phyloP scores from a whole-genome alignment of 2,888 invertebrate genomes.

The Drosophila ustulata region DNA sequence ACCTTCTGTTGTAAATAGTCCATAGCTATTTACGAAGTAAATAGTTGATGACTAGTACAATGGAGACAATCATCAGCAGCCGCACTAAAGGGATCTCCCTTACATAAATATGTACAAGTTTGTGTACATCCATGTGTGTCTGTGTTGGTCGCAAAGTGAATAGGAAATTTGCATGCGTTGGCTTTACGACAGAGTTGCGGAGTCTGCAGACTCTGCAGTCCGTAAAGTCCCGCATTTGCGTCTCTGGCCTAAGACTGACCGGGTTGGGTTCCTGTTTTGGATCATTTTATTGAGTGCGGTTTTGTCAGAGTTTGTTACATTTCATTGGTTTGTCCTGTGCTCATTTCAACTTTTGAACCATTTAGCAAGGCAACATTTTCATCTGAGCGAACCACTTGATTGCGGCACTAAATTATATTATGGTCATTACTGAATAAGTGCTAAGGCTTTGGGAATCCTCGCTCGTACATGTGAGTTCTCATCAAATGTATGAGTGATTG shows the following conservation, averaged over 20 bases:
- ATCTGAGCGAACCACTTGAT: conserved; percentile 68
- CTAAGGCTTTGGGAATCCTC: conserved; percentile 19
- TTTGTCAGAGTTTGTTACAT: conserved; percentile 44
- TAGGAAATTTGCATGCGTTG: conserved; percentile 77
- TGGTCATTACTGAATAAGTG: conserved; percentile 56
- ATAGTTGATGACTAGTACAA: too few relatives aligned
- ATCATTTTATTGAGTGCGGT: conserved; percentile 68
- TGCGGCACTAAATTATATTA: conserved; percentile 76
- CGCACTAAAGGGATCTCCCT: too few relatives aligned
- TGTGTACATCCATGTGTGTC: conserved; percentile 42
- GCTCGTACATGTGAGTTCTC: too few relatives aligned
- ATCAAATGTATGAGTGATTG: background rate
- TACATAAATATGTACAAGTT: background rate
- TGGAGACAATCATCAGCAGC: too few relatives aligned
- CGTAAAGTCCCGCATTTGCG: too few relatives aligned
- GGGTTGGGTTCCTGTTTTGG: conserved; percentile 56
- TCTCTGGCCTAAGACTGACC: conserved; percentile 26
- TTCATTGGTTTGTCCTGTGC: conserved; percentile 45
- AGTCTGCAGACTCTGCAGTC: conserved; percentile 28
- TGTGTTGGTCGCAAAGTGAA: conserved; percentile 72
- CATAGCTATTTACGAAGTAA: too few relatives aligned
- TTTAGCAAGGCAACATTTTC: conserved; percentile 54
- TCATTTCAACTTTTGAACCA: conserved; percentile 61
- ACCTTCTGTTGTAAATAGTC: too few relatives aligned
- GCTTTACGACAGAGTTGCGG: conserved; percentile 60